Conservation (phyloP, 23 tunicate species). For the Styela plicata region DNA sequence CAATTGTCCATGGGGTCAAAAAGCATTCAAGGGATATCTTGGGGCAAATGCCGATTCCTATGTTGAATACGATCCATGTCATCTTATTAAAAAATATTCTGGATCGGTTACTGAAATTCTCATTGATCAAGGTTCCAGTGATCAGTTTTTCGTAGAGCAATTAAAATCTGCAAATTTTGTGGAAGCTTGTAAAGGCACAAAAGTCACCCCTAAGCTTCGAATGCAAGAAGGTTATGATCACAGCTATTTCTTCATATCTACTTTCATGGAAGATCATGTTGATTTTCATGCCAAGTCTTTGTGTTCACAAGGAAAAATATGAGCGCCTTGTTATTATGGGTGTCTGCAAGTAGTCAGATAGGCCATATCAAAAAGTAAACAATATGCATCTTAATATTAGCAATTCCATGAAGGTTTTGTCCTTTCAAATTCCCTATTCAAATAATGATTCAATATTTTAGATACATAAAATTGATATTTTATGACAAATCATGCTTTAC, state of each 20-base stretch:
- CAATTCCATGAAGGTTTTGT: too few relatives aligned
- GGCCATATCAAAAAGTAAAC: too few relatives aligned
- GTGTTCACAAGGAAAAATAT: constrained; percentile 5
- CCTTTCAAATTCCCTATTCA: too few relatives aligned
- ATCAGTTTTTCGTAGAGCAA: constrained; percentile 78
- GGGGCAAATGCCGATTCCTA: constrained; percentile 47
- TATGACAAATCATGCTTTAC: too few relatives aligned
- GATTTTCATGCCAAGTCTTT: constrained; percentile 70
- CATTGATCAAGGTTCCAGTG: constrained; percentile 83
- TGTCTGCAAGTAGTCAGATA: too few relatives aligned
- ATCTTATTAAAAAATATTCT: constrained; percentile 54
- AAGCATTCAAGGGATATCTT: constrained; percentile 86
- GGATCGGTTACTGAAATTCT: constrained; percentile 72
- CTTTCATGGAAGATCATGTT: constrained; percentile 94
- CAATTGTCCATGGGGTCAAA: constrained; percentile 94
- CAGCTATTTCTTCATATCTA: constrained; percentile 86
- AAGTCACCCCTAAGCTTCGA: constrained; percentile 47
- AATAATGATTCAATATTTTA: too few relatives aligned
- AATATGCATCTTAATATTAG: too few relatives aligned
- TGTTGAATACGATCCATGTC: constrained; percentile 76
- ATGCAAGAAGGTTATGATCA: constrained; percentile 96
- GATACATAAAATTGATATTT: too few relatives aligned
- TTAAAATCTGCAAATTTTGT: constrained; percentile 72
- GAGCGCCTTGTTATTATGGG: too few relatives aligned
- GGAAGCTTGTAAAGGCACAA: constrained; percentile 68